Percentiles rank a stretch among this genome's conserved stretches.
Conservation (phyloP, 2,888 invertebrate species). For the Stenurella melanura region DNA sequence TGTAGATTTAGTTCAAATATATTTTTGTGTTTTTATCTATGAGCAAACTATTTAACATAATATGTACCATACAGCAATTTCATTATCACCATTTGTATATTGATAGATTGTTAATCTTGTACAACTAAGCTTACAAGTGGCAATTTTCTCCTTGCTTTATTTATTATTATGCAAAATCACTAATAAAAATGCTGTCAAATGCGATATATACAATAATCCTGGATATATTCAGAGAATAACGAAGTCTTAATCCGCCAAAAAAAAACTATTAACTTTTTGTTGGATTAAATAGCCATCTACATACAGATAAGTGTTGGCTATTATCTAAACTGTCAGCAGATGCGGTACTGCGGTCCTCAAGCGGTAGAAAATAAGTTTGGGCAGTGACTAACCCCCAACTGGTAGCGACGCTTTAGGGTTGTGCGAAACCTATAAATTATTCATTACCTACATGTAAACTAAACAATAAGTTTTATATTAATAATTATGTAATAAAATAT, state of each 20-base stretch:
- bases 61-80: background rate
- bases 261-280: constrained; percentile 61
- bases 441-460: too few relatives aligned
- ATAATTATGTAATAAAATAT: too few relatives aligned
- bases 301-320: constrained; percentile 64
- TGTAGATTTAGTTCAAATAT: too few relatives aligned
- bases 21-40: too few relatives aligned
- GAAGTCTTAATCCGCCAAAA: constrained; percentile 53
- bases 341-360: constrained; percentile 60
- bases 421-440: too few relatives aligned
- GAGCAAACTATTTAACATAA: background rate
- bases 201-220: constrained; percentile 43
- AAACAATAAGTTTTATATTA: too few relatives aligned
- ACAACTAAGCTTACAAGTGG: background rate
- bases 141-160: background rate
- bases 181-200: constrained; percentile 34
- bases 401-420: constrained; percentile 45
- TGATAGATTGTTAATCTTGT: background rate
- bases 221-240: constrained; percentile 56
- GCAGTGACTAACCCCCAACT: constrained; percentile 26
- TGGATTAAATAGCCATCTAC: constrained; percentile 61
- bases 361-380: constrained; percentile 58
- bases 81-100: background rate
- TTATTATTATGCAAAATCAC: constrained; percentile 25
- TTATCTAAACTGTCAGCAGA: constrained; percentile 64